Base-by-base conservation (phyloP, 2,113 vertebrate species). In the Pontoporia blainvillei region DNA sequence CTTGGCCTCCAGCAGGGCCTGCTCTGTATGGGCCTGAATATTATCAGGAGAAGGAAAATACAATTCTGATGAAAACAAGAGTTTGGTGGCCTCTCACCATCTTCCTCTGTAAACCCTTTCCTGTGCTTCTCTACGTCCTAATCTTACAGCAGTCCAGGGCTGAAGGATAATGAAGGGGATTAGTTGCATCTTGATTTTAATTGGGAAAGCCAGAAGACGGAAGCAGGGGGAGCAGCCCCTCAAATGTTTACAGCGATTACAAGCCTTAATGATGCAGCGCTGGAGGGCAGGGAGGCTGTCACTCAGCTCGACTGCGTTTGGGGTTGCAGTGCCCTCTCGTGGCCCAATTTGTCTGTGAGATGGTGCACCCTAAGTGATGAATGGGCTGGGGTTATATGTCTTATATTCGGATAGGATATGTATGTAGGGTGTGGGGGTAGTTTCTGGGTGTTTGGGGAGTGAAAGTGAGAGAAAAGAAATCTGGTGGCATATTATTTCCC, bases 111-210 rank as follows among this genome's bases (percentile, higher is more conserved):
- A n/a, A 17, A 69, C 34, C 54, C 18, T n/a, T n/a, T 11, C 31
- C n/a, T 36, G 6, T 2, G 34, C 8, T 57, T 81, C 12, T 84
- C 29, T 46, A 8, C 23, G 64, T 71, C 39, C 36, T 20, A 21
- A n/a, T 49, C 61, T 82, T 64, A 85, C 73, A 49, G n/a, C 64
- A 81, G 17, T 67, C 36, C 21, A 18, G 44, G 67, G 39, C 73
- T 62, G 76, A 87, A 27, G 36, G 49, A 41, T 59, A 62, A 41
- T 34, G 64, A 94, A 69, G 31, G 36, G 31, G 79, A 54, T 59
- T 92, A 15, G 57, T 15, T 20, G 17, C 49, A 21, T 75, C 92
- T 90, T 85, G 93, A 75, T 90, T 96, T 96, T 95, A 91, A 95
- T 54, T 71, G 94, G 49, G 62, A 59, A 73, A 86, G 31, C 73